Evolutionary conservation across 2,797 vertebrate species (phyloP).

Genomic region (Onychomys arenicola): DNA sequence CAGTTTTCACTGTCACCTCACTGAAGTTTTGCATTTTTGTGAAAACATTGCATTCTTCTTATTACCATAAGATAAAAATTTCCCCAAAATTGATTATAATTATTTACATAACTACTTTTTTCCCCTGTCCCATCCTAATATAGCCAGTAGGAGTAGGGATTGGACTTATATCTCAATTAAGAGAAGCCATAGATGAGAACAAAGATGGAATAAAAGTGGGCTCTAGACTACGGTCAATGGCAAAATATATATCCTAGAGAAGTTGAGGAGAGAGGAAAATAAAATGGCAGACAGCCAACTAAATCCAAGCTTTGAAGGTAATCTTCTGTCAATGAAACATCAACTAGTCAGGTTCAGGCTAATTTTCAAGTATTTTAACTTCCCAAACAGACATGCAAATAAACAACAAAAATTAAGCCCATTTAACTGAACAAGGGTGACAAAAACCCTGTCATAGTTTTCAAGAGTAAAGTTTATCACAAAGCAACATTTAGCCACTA

Average conservation of each 20-base stretch:
- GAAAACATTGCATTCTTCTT: not conserved
- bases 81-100: not conserved
- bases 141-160: not conserved
- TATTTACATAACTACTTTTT: not conserved
- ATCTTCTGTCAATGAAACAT: not conserved
- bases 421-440: not conserved
- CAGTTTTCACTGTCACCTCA: not conserved
- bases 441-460: not conserved
- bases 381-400: not conserved
- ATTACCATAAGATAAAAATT: not conserved
- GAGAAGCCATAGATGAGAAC: not conserved
- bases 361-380: not conserved
- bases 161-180: not conserved
- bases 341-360: not conserved
- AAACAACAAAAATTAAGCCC: not conserved
- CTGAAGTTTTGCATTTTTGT: not conserved
- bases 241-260: not conserved
- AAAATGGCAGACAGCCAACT: not conserved
- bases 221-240: not conserved
- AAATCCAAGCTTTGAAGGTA: not conserved
- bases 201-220: not conserved
- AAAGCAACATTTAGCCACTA: not conserved
- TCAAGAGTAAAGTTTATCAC: not conserved
- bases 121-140: not conserved
- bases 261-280: not conserved